Evolutionary conservation across 2,113 vertebrate genomes (phyloP).

Genomic region (Euleptes europaea): DNA sequence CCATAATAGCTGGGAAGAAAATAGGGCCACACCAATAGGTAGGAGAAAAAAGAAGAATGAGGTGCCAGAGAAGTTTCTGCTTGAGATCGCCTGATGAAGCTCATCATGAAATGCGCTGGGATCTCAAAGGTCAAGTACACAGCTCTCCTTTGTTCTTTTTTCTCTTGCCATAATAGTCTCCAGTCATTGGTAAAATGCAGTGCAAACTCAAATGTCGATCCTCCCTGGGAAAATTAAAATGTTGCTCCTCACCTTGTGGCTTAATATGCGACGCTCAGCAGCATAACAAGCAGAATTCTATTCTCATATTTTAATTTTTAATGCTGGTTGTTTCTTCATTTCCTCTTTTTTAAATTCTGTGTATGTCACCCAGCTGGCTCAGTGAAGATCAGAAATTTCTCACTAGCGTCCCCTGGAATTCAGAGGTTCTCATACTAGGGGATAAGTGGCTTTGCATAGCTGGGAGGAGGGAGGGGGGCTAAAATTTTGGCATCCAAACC

Average conservation of each 20-base stretch:
- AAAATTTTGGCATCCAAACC: not conserved
- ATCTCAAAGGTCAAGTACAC: no score
- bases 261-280: not conserved
- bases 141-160: no score
- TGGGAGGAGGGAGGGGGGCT: not conserved
- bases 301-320: not conserved
- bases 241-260: not conserved
- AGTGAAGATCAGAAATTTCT: not conserved
- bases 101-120: no score
- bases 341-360: not conserved
- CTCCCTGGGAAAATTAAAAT: not conserved
- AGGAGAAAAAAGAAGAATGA: no score
- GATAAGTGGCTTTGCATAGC: not conserved
- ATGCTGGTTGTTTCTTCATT: not conserved
- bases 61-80: no score
- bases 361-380: not conserved
- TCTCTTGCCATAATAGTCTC: no score
- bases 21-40: no score
- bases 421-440: not conserved
- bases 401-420: not conserved
- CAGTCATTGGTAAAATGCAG: not conserved
- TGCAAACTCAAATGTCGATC: not conserved
- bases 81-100: no score
- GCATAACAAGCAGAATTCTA: no score
- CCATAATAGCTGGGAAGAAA: no score